Percentiles rank a stretch among this genome's conserved stretches.
phyloP scores from a whole-genome alignment of 2,797 vertebrate species.

The Cyprinella venusta region DNA sequence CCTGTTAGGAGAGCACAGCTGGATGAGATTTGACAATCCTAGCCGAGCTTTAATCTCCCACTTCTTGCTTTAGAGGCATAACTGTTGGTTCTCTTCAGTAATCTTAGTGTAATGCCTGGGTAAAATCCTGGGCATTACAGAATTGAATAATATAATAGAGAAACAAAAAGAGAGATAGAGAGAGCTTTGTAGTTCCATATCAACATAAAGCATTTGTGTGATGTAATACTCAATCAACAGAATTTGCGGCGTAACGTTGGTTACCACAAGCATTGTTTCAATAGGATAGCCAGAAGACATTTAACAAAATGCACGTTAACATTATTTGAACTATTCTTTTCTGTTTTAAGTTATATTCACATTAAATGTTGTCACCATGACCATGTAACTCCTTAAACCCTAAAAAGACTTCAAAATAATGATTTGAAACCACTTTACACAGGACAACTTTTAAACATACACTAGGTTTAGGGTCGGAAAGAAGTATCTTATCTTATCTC shows the following conservation, averaged over 20 bases:
- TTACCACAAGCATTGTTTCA: neutral
- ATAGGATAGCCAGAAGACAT: neutral
- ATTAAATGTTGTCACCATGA: neutral
- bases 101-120: slow-evolving; percentile 76
- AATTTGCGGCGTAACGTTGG: neutral
- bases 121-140: slow-evolving; percentile 70
- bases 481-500: too few species aligned
- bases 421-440: neutral
- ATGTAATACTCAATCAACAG: neutral
- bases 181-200: slow-evolving; percentile 35
- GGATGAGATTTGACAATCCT: slow-evolving; percentile 70
- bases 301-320: neutral
- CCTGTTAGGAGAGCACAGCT: slow-evolving; percentile 67
- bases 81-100: slow-evolving; percentile 68
- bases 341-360: neutral
- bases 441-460: neutral
- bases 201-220: slow-evolving; percentile 11
- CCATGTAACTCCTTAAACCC: neutral
- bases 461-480: neutral
- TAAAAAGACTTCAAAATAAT: neutral
- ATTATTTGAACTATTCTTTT: neutral
- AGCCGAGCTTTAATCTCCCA: slow-evolving; percentile 71
- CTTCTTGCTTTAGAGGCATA: slow-evolving; percentile 60
- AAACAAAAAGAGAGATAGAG: slow-evolving; percentile 51
- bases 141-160: slow-evolving; percentile 71